Evolutionary conservation across 1,140 invertebrate genomes (phyloP).

Genomic region (Odontomachus brunneus): DNA sequence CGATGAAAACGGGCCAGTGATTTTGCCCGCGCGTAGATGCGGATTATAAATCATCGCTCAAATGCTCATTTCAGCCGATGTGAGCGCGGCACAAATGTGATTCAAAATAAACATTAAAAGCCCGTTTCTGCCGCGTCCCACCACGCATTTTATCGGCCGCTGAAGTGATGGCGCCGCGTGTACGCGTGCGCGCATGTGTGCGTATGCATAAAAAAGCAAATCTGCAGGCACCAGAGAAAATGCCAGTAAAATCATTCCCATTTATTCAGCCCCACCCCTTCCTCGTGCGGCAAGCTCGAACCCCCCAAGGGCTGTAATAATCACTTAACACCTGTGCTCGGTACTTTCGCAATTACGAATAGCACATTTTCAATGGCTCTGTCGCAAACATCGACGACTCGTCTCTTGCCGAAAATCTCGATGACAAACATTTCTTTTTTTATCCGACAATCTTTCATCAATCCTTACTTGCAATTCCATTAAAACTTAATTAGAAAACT

Average conservation of each 20-base stretch:
- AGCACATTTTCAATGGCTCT: background rate
- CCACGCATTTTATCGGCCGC: slow-evolving; percentile 31
- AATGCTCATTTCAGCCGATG: slow-evolving; percentile 57
- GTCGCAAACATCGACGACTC: background rate
- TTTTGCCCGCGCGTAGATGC: slow-evolving; percentile 26
- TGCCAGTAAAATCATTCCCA: slow-evolving; percentile 23
- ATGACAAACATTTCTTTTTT: no score
- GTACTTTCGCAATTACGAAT: background rate
- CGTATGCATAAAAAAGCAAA: slow-evolving; percentile 42
- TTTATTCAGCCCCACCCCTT: slow-evolving; percentile 30
- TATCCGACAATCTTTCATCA: no score
- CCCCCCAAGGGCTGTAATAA: background rate
- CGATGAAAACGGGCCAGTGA: slow-evolving; percentile 52
- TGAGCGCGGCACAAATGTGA: slow-evolving; percentile 45
- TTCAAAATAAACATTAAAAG: slow-evolving; percentile 62
- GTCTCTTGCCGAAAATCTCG: no score
- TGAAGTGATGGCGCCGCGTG: slow-evolving; percentile 24
- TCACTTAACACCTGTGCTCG: background rate
- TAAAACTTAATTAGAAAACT: background rate
- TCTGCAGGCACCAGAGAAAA: slow-evolving; percentile 27
- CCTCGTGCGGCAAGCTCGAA: background rate
- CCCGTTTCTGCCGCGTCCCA: slow-evolving; percentile 37
- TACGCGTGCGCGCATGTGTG: slow-evolving; percentile 6
- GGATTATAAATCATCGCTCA: slow-evolving; percentile 59
- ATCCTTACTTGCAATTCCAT: background rate